Conservation (phyloP, 2,113 vertebrate species). For the Clarias gariepinus region DNA sequence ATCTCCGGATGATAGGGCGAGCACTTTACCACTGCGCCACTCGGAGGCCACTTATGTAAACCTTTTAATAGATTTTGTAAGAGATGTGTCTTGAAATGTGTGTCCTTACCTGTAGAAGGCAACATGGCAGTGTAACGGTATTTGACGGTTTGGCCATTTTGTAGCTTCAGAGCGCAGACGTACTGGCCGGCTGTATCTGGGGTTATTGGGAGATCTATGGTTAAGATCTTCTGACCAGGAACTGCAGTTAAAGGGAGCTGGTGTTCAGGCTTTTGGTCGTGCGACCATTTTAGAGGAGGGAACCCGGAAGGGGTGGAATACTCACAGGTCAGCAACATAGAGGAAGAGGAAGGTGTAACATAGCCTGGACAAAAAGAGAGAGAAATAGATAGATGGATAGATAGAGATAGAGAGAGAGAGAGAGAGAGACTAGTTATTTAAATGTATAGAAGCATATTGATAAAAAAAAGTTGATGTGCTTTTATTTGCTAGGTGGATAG, state of each 20-base stretch:
- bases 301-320: conserved; percentile 62
- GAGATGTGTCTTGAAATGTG: neutral
- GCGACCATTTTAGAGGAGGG: conserved; percentile 52
- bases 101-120: conserved; percentile 43
- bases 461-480: conserved; percentile 17
- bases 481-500: conserved; percentile 37
- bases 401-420: neutral
- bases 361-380: conserved; percentile 57
- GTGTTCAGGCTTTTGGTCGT: conserved; percentile 57
- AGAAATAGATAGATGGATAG: conserved; percentile 3
- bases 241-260: neutral
- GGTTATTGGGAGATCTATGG: conserved; percentile 61
- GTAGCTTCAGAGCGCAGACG: conserved; percentile 66
- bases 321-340: conserved; percentile 60
- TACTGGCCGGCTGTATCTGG: conserved; percentile 68
- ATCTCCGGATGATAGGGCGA: too few relatives aligned
- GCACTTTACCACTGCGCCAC: too few relatives aligned
- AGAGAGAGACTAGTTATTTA: neutral
- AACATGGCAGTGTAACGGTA: conserved; percentile 52
- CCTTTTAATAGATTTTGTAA: neutral
- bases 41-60: too few relatives aligned
- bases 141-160: conserved; percentile 57
- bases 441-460: neutral
- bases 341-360: neutral
- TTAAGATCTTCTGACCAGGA: conserved; percentile 53